Evolutionary conservation across 2,113 vertebrate genomes (phyloP), one percentile per base, ranked within the genome.

Genomic region (Hassar affinis): DNA sequence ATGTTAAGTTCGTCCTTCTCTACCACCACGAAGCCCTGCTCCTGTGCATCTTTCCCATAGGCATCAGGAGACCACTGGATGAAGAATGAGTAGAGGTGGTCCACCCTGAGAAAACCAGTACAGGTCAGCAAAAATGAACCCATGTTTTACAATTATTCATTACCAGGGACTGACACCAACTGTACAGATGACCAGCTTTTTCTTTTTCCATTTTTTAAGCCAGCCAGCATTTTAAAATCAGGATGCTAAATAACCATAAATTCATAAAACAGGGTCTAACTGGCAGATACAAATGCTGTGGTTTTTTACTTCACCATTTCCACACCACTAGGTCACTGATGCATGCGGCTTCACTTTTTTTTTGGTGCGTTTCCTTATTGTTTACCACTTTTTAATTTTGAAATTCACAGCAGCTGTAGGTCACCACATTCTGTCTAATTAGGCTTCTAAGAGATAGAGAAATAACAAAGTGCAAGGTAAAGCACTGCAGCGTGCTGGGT

Each of bases 1-100:
- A 99, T 98, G 89, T 97, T 95, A 88, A 99, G 94, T 82, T 99
- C 97, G 25, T 99, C 98, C 88, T 99, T 99, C 89, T 99, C 97
- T 74, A 99, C 98, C 74, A 99, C 95, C 1, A 99, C 95, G 61
- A 99, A 99, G 80, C 98, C 98, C 89, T 99, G 98, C 75, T 99
- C 97, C 86, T 97, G 96, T 82, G 97, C 97, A 81, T 99, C 98
- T 90, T 98, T 99, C 49, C 98, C 98, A 49, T 99, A 99, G 61
- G 97, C 94, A 33, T 99, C 97, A 6, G 98, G 98, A 88, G 98
- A 99, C 95, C 97, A 99, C 85, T 98, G 98, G 85, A 99, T 96
- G 85, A 99, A 98, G 93, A 99, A 99, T 0, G 95, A 96, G 85
- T 99, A 86, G 6, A 87, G 80, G 11, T 87, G 82, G 45, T 98